Evolutionary conservation across 2,888 invertebrate genomes (phyloP), one percentile per base, ranked within the genome.

Genomic region (Nineta flava): DNA sequence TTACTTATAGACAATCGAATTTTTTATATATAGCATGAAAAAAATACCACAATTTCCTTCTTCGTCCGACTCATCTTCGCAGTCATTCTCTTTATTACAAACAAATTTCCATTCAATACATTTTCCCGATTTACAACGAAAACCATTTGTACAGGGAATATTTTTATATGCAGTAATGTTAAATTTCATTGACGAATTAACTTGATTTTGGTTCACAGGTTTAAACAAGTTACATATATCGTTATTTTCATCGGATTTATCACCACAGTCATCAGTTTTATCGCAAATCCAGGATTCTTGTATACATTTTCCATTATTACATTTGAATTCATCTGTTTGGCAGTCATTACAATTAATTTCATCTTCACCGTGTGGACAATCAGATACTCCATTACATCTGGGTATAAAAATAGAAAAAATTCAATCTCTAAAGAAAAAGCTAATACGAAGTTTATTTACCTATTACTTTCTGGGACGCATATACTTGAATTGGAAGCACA

Each of bases 291-390:
- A 78, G 9, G 64, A 58, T 2, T 58, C 57, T 0, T 74, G 68
- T 34, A 88, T 72, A 56, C 88, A 77, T 44, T 67, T 71, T 47
- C 70, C 68, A 66, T 81, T 72, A 17, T 62, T 57, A 63, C 82
- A 79, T 54, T 68, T 61, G 58, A 77, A 81, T 58, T 73, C 62
- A 1, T 68, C 68, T 3, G 58, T 51, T 21, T 61, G 58, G 56
- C 81, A 81, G 3, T 26, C 26, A 5, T 61, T 56, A 51, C 68
- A 68, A 15, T 57, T 17, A 5, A 17, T 10, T 60, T 87, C 87
- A 56, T 88, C 87, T 51, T 85, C 84, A 2, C 76, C 76, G 1
- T 76, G 72, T 0, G 82, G 81, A 58, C 87, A 87, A 52, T 87
- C 85, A 0, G 71, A 59, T 5, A 71, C 74, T 12, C 74, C 73